Base-by-base conservation (phyloP, 2,113 vertebrate genomes). In the Copsychus sechellarum region DNA sequence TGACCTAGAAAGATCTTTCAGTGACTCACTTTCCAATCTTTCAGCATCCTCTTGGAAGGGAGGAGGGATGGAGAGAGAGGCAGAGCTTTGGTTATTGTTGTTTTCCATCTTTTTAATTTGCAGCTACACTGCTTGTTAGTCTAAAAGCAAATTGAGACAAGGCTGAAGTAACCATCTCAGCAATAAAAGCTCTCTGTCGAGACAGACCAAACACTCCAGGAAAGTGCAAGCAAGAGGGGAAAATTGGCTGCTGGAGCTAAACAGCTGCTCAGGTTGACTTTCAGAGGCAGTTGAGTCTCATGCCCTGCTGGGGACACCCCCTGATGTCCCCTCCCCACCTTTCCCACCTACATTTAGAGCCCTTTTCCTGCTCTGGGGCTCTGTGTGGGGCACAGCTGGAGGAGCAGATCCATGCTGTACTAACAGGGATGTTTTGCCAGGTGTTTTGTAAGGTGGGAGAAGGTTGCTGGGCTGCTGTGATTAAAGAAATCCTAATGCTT, bases 71-170 rank as follows among this genome's bases (percentile, higher is more conserved):
- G 45, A 54, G 82, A 86, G 90, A 73, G 92, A 93, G 76, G 67
- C 90, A 93, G 80, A 90, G 62, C 85, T 86, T 90, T 40, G 36
- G 71, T 90, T 96, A 88, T 93, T 95, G 82, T 96, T 94, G 93
- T 96, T 96, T 94, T 84, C 93, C 86, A 64, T 92, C 92, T 94
- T 88, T 96, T 94, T 96, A 96, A 96, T 97, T 96, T 96, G 83
- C 86, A 81, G 91, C 86, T 93, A 92, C 93, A 94, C 38, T 73
- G 82, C 92, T 95, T 96, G 96, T 92, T 96, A 94, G 86, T 94
- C 84, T 92, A 65, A 96, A 96, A 97, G 92, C 94, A 92, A 85
- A 96, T 94, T 92, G 93, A 95, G 93, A 86, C 95, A 90, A 88
- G 90, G 64, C 93, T 95, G 91, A 71, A 95, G 90, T 38, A 85